Conservation (phyloP, 2,888 invertebrate species). For the Patella pellucida region DNA sequence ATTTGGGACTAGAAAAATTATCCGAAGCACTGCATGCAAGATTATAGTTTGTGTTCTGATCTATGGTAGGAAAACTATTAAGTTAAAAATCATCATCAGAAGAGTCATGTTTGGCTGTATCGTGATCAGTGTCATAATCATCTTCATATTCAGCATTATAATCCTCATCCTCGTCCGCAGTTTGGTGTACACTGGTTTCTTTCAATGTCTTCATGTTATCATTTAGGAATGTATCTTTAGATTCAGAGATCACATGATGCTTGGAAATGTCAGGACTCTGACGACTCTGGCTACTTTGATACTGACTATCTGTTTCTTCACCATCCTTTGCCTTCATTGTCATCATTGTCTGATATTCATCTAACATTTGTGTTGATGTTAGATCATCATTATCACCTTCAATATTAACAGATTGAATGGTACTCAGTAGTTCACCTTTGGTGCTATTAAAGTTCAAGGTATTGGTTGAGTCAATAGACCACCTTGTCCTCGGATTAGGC, state of each 20-base stretch:
- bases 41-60: background rate
- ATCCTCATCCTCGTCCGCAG: conserved; percentile 30
- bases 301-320: too few relatives aligned
- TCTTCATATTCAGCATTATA: conserved; percentile 39
- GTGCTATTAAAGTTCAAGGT: conserved; percentile 35
- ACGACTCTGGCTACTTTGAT: background rate
- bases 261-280: background rate
- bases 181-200: conserved; percentile 15
- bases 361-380: conserved; percentile 48
- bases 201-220: too few relatives aligned
- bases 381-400: conserved; percentile 39
- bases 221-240: background rate
- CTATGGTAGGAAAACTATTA: background rate
- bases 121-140: conserved; percentile 31
- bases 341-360: conserved; percentile 52
- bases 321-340: conserved; percentile 35
- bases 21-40: too few relatives aligned
- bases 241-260: background rate
- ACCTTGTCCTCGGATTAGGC: background rate
- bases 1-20: too few relatives aligned
- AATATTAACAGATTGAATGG: conserved; percentile 16
- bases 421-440: conserved; percentile 31
- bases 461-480: conserved; percentile 19
- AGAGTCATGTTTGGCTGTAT: conserved; percentile 24
- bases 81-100: conserved; percentile 42